Percentiles rank a stretch among this genome's conserved stretches.
Conservation (phyloP, 2,797 vertebrate species). For the Neosilurus hyrtlii region DNA sequence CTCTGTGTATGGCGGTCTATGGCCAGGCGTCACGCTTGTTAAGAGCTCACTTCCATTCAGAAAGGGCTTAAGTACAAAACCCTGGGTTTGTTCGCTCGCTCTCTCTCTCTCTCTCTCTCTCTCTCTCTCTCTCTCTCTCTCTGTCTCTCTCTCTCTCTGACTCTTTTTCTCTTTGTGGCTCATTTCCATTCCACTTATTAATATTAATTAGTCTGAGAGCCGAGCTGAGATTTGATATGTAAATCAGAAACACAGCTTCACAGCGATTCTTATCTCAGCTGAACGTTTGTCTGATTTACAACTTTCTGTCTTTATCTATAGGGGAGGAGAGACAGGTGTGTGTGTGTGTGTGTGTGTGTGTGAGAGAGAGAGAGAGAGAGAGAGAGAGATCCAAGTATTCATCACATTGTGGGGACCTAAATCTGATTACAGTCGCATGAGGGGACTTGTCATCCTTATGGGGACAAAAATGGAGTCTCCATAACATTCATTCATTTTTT, state of each 20-base stretch:
- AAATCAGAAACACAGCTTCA: slow-evolving; percentile 70
- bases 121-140: background rate
- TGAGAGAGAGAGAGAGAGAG: background rate
- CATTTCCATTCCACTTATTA: slow-evolving; percentile 81
- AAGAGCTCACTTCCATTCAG: slow-evolving; percentile 91
- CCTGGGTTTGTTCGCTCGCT: slow-evolving; percentile 66
- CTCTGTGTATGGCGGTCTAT: slow-evolving; percentile 91
- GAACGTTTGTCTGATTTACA: slow-evolving; percentile 57
- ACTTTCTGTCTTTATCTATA: slow-evolving; percentile 51
- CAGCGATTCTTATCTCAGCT: slow-evolving; percentile 69
- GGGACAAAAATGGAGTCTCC: no score
- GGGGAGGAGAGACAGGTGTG: slow-evolving; percentile 29
- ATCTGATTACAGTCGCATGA: no score
- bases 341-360: background rate
- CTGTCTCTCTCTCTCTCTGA: background rate
- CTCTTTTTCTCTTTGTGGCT: slow-evolving; percentile 58
- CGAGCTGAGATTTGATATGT: slow-evolving; percentile 71
- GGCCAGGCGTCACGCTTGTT: slow-evolving; percentile 91
- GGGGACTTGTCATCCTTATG: no score
- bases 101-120: slow-evolving; percentile 48
- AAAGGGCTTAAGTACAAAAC: slow-evolving; percentile 90
- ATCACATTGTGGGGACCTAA: no score
- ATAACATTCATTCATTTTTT: no score
- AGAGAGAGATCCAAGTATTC: no score
- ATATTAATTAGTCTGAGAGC: slow-evolving; percentile 83